These are phyloP conservation scores for Danio tinwini DNA, from an alignment of 2,797 vertebrate species.

Conservation along the genomic window DNA sequence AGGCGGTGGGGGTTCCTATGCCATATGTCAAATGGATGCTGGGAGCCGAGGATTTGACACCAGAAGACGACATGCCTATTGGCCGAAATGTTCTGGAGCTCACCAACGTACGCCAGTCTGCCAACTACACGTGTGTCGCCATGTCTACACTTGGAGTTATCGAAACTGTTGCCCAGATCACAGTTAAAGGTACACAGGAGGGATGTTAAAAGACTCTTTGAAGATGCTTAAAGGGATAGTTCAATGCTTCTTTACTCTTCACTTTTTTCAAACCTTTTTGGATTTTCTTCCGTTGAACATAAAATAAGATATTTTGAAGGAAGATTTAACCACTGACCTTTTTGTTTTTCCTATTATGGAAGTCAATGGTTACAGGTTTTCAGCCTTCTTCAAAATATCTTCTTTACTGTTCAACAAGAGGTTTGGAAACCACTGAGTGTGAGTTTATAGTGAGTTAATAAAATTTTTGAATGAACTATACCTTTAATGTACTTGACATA, in stretches of 20 bases:
- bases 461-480: no score
- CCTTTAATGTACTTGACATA: not conserved
- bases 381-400: no score
- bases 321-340: no score
- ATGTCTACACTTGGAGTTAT: conserved; percentile 99
- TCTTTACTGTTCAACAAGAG: no score
- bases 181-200: conserved; percentile 89
- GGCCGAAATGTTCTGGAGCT: conserved; percentile 97
- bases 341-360: no score
- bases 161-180: conserved; percentile 96
- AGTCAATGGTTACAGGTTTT: no score
- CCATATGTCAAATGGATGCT: conserved; percentile 99
- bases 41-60: conserved; percentile 96
- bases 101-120: conserved; percentile 96
- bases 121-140: conserved; percentile 98
- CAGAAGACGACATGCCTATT: conserved; percentile 99
- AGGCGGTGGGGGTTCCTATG: conserved; percentile 98
- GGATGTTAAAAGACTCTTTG: conserved; percentile 5
- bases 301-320: no score
- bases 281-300: no score
- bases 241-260: no score
- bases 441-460: no score
- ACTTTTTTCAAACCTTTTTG: no score
- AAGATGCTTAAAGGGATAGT: not conserved
- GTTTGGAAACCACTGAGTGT: no score